Evolutionary conservation across 92 coral and sea anemone genomes (phyloP), one percentile per base, ranked within the genome.

Genomic region (Heteractis magnifica): DNA sequence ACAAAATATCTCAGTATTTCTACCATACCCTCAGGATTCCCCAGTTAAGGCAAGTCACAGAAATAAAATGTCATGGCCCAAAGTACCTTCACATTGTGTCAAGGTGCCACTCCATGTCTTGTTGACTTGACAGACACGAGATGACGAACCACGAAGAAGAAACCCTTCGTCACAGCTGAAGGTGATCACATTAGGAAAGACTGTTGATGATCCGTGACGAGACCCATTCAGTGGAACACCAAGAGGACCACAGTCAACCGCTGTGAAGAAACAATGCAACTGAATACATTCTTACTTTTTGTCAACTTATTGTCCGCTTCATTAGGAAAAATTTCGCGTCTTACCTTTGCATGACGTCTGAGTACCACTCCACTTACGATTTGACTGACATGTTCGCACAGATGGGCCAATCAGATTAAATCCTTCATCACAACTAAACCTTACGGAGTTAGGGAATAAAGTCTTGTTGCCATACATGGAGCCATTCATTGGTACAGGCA

Each of bases 381-480:
- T 77, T 18, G 90, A 44, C 21, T 62, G 59, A 87, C 90, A 87
- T 44, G 51, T 76, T 83, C 90, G 70, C 51, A 56, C 60, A 59
- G 74, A 13, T n/a, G 90, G 77, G 16, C 89, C 89, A 55, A 79
- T 81, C 56, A 86, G 73, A 78, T 79, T 76, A 72, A 86, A 86
- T 56, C 90, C 90, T 87, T 81, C 90, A 87, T 87, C 90, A 77
- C 90, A 87, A 72, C 82, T 76, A 44, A 87, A 87, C 56, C 7
- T 53, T 14, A 87, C 55, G 23, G 81, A 77, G 86, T 87, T 87
- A 49, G 90, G 90, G 72, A 87, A 87, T 0, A 80, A 72, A 15
- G 90, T 87, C 82, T 82, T 82, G 60, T 62, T 73, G 18, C 90
- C 90, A 62, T 75, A 68, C 65, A 71, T 20, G n/a, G 90, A 87